Evolutionary conservation across 23 tunicate species (phyloP), one percentile per base, ranked within the genome.

Genomic region (Ascidia mentula): DNA sequence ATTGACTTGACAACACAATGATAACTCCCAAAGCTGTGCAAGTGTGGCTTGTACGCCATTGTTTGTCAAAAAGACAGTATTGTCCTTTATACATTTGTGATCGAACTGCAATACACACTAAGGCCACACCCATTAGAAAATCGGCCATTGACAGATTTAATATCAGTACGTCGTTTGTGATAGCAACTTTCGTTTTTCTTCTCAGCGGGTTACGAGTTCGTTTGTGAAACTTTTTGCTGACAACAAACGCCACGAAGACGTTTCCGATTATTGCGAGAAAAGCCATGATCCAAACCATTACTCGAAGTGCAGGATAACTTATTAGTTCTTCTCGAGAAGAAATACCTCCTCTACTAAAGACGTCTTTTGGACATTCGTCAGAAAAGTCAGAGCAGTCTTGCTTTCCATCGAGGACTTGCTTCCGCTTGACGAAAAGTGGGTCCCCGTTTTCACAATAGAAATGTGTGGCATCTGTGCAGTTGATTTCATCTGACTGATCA

Each of bases 101-200:
- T 39, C 78, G 69, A 33, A 69, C 33, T 20, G 76, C 82, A n/a
- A 84, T 72, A 17, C 60, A 17, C 20, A 84, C 5, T 39, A 84
- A 38, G 5, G 76, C 42, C 17, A 84, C 69, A 18, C 89, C 89
- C 89, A 84, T 84, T 1, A 84, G 33, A 40, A 78, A 78, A 78
- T 84, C 89, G 13, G 89, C 61, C 20, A 71, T n/a, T 0, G 83
- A 81, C 30, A 84, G 69, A 37, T 78, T 77, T 6, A 77, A 32
- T 31, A 84, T 36, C 46, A 84, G 31, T 20, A 78, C 18, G 38
- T 80, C 40, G 71, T 84, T 84, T 33, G 9, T 6, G 2, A 31
- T 18, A 18, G 71, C 72, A 7, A 46, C 72, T 34, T 34, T 34
- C 2, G 82, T 5, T 31, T 26, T 78, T 28, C 30, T 9, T 31